phyloP scores from a whole-genome alignment of 2,797 vertebrate species.

The Glossophaga mutica region DNA sequence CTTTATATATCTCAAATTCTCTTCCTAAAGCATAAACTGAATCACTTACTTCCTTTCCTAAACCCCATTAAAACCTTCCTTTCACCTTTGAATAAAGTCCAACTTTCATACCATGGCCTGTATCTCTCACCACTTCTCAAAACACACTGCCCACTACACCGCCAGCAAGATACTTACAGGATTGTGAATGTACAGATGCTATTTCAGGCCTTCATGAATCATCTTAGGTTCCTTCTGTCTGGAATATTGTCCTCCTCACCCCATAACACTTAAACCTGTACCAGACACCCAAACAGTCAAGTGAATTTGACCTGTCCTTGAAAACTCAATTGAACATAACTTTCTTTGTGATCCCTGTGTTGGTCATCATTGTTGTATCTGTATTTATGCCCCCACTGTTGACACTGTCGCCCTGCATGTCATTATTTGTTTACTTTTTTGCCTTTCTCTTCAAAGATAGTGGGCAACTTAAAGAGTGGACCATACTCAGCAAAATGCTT shows the following conservation, averaged over 20 bases:
- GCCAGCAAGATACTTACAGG: not conserved
- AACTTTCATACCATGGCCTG: not conserved
- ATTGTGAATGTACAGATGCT: not conserved
- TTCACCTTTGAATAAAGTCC: not conserved
- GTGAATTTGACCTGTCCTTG: not conserved
- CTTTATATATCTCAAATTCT: not conserved
- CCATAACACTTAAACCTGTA: not conserved
- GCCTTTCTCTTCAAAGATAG: not conserved
- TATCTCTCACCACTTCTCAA: not conserved
- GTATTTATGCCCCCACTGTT: not conserved
- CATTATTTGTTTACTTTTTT: constrained; percentile 9
- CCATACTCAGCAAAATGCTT: not conserved
- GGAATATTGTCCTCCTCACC: not conserved
- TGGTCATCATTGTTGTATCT: not conserved
- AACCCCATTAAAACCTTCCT: not conserved
- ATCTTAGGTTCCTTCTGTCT: not conserved
- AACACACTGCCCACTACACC: not conserved
- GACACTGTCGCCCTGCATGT: not conserved
- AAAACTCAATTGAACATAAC: not conserved
- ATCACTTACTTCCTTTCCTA: not conserved
- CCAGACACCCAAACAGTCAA: not conserved
- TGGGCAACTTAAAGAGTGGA: not conserved
- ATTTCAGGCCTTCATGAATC: not conserved
- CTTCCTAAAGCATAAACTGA: not conserved
- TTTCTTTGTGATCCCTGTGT: not conserved